phyloP scores from a whole-genome alignment of 2,797 vertebrate species.

The Urosaurus nigricauda region DNA sequence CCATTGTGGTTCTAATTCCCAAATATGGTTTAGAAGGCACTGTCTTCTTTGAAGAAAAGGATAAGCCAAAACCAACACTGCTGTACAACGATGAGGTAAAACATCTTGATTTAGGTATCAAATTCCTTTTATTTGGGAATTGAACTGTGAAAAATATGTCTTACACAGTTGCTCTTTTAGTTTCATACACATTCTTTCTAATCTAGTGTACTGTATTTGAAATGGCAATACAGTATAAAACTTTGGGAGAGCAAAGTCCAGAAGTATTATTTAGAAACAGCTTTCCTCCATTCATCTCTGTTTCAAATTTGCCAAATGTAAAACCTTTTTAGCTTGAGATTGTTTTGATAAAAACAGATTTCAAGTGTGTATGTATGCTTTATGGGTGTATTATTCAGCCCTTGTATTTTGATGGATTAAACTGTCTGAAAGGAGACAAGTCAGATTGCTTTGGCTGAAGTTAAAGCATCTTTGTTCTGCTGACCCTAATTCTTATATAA shows the following conservation, averaged over 20 bases:
- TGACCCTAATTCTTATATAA: not conserved
- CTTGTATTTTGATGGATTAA: not conserved
- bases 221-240: too few species aligned
- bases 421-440: not conserved
- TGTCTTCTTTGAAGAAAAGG: constrained; percentile 93
- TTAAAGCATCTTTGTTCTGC: not conserved
- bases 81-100: constrained; percentile 90
- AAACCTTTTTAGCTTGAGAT: not conserved
- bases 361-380: not conserved
- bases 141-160: not conserved
- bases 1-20: constrained; percentile 96
- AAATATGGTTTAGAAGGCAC: constrained; percentile 97
- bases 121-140: not conserved
- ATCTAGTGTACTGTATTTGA: too few species aligned
- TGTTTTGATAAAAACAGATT: not conserved
- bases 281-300: not conserved
- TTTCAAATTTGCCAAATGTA: not conserved
- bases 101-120: constrained; percentile 1
- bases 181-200: not conserved
- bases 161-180: not conserved
- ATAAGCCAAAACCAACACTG: constrained; percentile 83
- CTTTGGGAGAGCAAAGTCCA: not conserved
- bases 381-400: not conserved
- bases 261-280: not conserved
- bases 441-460: not conserved